Percentiles rank a stretch among this genome's conserved stretches.
Evolutionary conservation across 1,140 invertebrate genomes (phyloP).

Genomic region (Dufourea novaeangliae): DNA sequence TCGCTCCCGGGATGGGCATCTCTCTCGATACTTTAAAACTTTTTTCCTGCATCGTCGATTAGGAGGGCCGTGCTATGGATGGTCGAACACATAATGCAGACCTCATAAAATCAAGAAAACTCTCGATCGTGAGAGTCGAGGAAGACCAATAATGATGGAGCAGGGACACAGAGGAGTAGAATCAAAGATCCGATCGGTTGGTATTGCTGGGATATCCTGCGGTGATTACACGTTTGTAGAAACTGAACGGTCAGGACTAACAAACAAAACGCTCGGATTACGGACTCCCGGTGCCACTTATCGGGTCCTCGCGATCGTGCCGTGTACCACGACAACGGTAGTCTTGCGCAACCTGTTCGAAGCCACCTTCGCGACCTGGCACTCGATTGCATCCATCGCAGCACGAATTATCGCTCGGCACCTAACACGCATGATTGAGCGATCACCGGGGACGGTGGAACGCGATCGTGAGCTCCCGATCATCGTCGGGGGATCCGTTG

Average conservation of each 20-base stretch:
- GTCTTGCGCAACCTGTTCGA: constrained; percentile 68
- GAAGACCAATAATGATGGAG: constrained; percentile 9
- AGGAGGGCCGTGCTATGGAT: no score
- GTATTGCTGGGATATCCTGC: constrained; percentile 47
- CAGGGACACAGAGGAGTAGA: constrained; percentile 6
- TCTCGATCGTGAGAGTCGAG: not conserved
- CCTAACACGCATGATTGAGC: constrained; percentile 74
- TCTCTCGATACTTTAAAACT: constrained; percentile 10
- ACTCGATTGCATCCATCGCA: constrained; percentile 64
- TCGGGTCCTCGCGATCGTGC: constrained; percentile 55
- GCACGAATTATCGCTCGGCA: constrained; percentile 74
- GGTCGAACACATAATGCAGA: no score
- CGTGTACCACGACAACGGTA: constrained; percentile 54
- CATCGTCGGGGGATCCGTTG: constrained; percentile 39
- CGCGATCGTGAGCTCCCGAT: constrained; percentile 31
- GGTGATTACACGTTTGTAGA: constrained; percentile 60
- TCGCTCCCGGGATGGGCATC: constrained; percentile 28
- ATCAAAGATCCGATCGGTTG: constrained; percentile 42
- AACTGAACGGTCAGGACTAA: constrained; percentile 30
- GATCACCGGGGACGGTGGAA: constrained; percentile 55
- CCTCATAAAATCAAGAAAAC: not conserved
- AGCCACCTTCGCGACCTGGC: constrained; percentile 71
- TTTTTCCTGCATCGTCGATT: constrained; percentile 17
- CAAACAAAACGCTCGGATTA: constrained; percentile 53
- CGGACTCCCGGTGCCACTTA: constrained; percentile 55